Evolutionary conservation across 2,888 invertebrate species (phyloP).

Genomic region (Brachypterus glaber): DNA sequence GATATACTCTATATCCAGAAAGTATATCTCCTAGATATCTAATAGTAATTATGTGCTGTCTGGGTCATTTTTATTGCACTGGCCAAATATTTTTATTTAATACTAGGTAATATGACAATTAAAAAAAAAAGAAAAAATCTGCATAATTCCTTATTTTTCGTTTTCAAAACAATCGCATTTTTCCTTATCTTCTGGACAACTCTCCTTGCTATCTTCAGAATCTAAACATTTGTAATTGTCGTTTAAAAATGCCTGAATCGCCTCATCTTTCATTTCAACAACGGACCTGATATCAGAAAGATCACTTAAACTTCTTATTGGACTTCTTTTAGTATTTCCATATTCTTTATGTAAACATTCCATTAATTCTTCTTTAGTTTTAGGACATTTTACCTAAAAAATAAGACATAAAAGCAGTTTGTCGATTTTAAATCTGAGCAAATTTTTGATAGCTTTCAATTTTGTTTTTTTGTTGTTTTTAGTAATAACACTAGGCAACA

Average conservation of each 20-base stretch:
- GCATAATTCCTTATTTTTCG: too few species aligned
- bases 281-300: slow-evolving; percentile 35
- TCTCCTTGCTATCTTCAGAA: slow-evolving; percentile 19
- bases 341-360: slow-evolving; percentile 29
- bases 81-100: too few species aligned
- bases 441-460: too few species aligned
- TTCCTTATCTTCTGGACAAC: slow-evolving; percentile 25
- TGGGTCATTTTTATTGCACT: too few species aligned
- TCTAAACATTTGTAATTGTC: slow-evolving; percentile 29
- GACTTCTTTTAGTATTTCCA: slow-evolving; percentile 19
- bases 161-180: slow-evolving; percentile 24
- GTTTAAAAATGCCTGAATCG: slow-evolving; percentile 37
- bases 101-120: too few species aligned
- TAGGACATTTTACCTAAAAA: slow-evolving; percentile 30
- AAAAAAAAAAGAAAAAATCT: too few species aligned
- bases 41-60: too few species aligned
- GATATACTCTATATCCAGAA: too few species aligned
- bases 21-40: too few species aligned
- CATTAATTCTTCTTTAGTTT: slow-evolving; percentile 32
- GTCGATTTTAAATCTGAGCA: background rate
- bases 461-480: background rate
- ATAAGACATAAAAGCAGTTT: background rate
- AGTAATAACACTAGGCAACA: too few species aligned
- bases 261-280: slow-evolving; percentile 43
- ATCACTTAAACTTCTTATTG: slow-evolving; percentile 26